Conservation (phyloP, 1,140 invertebrate genomes). For the Ganaspis sp. region DNA sequence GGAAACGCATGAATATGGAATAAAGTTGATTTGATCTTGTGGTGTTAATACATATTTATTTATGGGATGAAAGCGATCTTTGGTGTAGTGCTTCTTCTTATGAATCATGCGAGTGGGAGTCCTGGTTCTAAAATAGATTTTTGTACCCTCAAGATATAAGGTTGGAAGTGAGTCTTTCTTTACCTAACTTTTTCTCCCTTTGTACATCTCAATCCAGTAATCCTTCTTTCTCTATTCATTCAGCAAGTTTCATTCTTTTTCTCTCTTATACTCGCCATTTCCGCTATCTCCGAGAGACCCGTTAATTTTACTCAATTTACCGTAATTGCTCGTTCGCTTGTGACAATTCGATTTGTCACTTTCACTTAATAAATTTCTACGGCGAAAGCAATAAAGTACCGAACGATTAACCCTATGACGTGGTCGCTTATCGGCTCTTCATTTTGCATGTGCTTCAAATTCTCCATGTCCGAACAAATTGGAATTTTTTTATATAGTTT, state of each 20-base stretch:
- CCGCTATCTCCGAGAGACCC: slow-evolving; percentile 47
- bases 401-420: slow-evolving; percentile 15
- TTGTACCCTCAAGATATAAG: slow-evolving; percentile 3
- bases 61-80: slow-evolving; percentile 3
- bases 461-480: not conserved
- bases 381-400: slow-evolving; percentile 28
- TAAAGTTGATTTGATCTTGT: not conserved
- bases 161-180: not conserved
- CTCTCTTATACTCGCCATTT: slow-evolving; percentile 39
- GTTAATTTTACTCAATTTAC: slow-evolving; percentile 52
- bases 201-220: slow-evolving; percentile 4
- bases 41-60: slow-evolving; percentile 13
- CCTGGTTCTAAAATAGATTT: slow-evolving; percentile 21
- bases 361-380: slow-evolving; percentile 29
- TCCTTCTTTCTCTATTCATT: slow-evolving; percentile 22
- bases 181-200: not conserved
- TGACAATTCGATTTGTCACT: slow-evolving; percentile 48
- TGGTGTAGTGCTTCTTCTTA: not conserved
- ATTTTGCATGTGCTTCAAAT: slow-evolving; percentile 13
- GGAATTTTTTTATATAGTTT: no score
- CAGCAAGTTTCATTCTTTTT: not conserved
- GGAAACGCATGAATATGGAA: not conserved
- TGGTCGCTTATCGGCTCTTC: slow-evolving; percentile 13
- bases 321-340: slow-evolving; percentile 46
- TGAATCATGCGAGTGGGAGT: slow-evolving; percentile 16